phyloP scores from a whole-genome alignment of 2,797 vertebrate species.

The Onychomys torridus region DNA sequence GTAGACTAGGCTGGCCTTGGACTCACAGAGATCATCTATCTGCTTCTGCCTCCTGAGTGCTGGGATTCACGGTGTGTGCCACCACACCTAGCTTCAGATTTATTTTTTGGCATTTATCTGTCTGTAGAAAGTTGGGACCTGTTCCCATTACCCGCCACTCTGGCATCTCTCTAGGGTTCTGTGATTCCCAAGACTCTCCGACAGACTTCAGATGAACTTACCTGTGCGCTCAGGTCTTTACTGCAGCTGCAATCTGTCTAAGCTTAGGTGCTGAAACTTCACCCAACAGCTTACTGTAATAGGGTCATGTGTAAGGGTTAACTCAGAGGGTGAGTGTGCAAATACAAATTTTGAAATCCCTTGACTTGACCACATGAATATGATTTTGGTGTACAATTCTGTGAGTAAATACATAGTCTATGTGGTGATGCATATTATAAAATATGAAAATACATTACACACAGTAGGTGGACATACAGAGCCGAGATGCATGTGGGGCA shows the following conservation, averaged over 20 bases:
- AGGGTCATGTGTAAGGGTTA: neutral
- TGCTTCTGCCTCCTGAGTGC: neutral
- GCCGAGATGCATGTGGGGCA: neutral
- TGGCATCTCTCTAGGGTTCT: neutral
- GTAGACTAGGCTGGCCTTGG: neutral
- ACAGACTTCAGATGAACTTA: neutral
- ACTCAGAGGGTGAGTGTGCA: neutral
- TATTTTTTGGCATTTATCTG: neutral
- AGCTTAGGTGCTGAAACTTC: neutral
- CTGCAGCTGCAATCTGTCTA: neutral
- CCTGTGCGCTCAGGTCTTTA: neutral
- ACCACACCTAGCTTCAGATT: neutral
- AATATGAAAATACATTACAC: neutral
- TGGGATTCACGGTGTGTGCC: neutral
- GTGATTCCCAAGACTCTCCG: neutral
- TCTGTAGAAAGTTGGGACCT: slow-evolving; percentile 3
- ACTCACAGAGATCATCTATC: neutral
- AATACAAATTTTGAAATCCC: slow-evolving; percentile 19
- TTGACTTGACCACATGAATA: neutral
- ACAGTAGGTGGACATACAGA: neutral
- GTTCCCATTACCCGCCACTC: neutral
- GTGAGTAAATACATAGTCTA: neutral
- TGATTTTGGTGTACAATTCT: neutral
- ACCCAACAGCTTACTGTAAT: neutral
- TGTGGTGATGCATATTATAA: neutral